Evolutionary conservation across 2,888 invertebrate genomes (phyloP).

Genomic region (Troilus luridus): DNA sequence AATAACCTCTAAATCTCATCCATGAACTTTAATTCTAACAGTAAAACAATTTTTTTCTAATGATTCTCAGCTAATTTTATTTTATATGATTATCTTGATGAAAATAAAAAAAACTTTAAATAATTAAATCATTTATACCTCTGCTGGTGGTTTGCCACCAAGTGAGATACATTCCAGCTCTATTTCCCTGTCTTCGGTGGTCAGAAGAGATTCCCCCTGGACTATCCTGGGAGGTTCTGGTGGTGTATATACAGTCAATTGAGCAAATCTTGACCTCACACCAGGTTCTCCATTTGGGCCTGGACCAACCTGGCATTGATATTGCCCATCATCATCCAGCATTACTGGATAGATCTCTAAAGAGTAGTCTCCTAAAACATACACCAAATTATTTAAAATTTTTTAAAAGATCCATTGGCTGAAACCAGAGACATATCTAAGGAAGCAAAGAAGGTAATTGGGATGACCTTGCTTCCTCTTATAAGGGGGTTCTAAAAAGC

Average conservation of each 20-base stretch:
- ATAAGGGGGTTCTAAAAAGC: too few relatives aligned
- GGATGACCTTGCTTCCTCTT: too few relatives aligned
- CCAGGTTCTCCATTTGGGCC: conserved; percentile 82
- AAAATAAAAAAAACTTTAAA: neutral
- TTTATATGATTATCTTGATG: neutral
- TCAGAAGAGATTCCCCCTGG: conserved; percentile 87
- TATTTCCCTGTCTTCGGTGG: conserved; percentile 90
- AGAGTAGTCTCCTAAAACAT: conserved; percentile 84
- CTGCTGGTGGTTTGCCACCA: conserved; percentile 94
- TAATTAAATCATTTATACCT: conserved; percentile 74
- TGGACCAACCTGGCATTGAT: conserved; percentile 95
- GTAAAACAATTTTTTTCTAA: neutral
- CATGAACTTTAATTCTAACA: neutral
- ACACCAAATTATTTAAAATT: neutral
- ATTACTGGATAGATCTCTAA: conserved; percentile 91
- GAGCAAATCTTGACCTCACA: conserved; percentile 88
- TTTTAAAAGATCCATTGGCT: neutral
- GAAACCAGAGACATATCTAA: too few relatives aligned
- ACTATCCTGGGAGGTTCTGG: conserved; percentile 91
- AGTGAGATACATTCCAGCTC: conserved; percentile 92
- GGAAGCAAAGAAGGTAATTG: too few relatives aligned
- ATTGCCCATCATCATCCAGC: conserved; percentile 92
- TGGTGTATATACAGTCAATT: conserved; percentile 88
- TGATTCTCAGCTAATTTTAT: neutral
- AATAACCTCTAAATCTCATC: neutral